Base-by-base conservation (phyloP, 2,888 invertebrate species). In the Ischnus inquisitorius region DNA sequence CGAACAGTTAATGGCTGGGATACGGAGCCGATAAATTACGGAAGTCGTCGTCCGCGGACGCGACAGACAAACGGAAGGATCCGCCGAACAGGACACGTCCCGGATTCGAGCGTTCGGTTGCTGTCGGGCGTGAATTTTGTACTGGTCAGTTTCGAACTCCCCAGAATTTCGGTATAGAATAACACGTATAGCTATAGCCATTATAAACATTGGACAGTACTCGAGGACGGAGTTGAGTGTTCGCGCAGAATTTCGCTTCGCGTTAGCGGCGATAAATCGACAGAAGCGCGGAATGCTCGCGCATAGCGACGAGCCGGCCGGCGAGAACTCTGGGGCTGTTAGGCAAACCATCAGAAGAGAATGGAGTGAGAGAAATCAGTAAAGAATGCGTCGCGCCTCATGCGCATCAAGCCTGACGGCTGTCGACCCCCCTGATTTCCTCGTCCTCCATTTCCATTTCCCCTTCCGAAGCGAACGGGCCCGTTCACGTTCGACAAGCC, bases 191-290 rank as follows among this genome's bases (percentile, higher is more conserved):
- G 46, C 54, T 79, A 34, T 22, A 57, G 25, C 46, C 22, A 74
- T 69, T 71, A 39, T 48, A 79, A 76, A 71, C 71, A 71, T 46
- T 39, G 28, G 28, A 46, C 48, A n/a, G 60, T 72, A 67, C 28
- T 71, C 57, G 79, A 60, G 72, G 72, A 80, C 51, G 46, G 80
- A 62, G 77, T 80, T 72, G 41, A 62, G 51, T 62, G 64, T 64
- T 64, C 74, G 28, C 43, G 74, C 69, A 78, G 77, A 78, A 84
- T 81, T 84, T 81, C 81, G 81, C 81, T 84, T 69, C 12, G 84
- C 64, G 83, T 68, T 84, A 80, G 77, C 48, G 78, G 84, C 68
- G 78, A 84, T 84, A 84, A 84, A 84, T 84, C 83, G 77, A 72
- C 19, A 46, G 46, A 28, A 28, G 16, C 43, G 62, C 43, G 28